Evolutionary conservation across 2,113 vertebrate species (phyloP).

Genomic region (Platycercus adscitus): DNA sequence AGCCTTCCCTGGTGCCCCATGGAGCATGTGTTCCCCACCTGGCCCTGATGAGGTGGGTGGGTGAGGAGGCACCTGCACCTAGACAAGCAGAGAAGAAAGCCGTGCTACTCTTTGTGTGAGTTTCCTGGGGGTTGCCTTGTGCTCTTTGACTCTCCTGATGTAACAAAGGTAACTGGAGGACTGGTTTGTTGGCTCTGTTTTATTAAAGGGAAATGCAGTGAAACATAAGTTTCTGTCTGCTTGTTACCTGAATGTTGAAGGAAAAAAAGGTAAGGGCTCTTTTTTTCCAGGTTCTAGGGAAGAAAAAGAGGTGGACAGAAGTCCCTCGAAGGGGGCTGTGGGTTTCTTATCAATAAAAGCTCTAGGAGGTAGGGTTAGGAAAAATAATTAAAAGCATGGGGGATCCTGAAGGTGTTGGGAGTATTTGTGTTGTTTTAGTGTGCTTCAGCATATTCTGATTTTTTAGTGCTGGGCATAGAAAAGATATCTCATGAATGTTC

Average conservation of each 20-base stretch:
- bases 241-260: fast-evolving
- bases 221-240: fast-evolving
- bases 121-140: fast-evolving
- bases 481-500: fast-evolving
- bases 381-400: neutral
- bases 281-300: neutral
- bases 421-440: neutral
- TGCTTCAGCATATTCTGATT: neutral
- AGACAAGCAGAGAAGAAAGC: neutral
- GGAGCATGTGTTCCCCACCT: neutral
- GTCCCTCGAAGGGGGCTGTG: neutral
- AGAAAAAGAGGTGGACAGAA: neutral
- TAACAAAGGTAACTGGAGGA: fast-evolving
- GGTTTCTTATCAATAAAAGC: neutral
- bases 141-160: neutral
- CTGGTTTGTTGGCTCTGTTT: neutral
- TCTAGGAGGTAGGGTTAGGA: neutral
- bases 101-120: fast-evolving
- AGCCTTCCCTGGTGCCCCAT: neutral
- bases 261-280: neutral
- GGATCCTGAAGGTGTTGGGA: neutral
- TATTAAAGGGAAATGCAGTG: neutral
- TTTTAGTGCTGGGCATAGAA: neutral
- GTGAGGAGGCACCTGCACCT: neutral
- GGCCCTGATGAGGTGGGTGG: neutral